Conservation (phyloP, 2,113 vertebrate genomes). For the Ramphastos sulfuratus region DNA sequence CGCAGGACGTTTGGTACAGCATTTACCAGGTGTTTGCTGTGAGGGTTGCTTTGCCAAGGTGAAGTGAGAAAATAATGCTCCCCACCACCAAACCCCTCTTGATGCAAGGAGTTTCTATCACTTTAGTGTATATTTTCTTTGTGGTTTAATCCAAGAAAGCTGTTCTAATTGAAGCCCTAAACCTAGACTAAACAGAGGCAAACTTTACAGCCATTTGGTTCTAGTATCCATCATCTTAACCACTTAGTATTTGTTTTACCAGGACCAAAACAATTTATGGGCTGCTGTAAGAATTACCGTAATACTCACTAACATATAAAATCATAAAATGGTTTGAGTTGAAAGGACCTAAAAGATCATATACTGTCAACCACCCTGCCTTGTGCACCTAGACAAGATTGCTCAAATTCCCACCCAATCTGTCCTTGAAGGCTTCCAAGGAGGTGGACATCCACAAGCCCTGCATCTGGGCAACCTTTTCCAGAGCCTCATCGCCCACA, state of each 20-base stretch:
- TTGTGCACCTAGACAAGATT: background rate
- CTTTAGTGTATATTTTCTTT: background rate
- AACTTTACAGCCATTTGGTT: background rate
- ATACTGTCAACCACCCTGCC: background rate
- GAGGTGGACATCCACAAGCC: background rate
- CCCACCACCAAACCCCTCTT: rapidly evolving
- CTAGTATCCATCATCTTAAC: too few relatives aligned
- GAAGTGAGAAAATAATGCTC: background rate
- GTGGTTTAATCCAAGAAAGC: background rate
- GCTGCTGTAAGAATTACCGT: background rate
- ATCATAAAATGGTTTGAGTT: background rate
- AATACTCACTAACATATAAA: background rate
- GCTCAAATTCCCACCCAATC: background rate
- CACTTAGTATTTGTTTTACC: background rate
- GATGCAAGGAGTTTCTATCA: background rate
- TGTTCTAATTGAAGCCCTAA: background rate
- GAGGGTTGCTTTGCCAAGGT: background rate
- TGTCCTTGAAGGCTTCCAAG: background rate
- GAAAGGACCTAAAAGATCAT: background rate
- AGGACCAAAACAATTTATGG: background rate
- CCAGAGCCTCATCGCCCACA: background rate
- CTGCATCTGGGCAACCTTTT: background rate
- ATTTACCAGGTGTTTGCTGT: background rate
- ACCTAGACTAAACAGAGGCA: background rate
- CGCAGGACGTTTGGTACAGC: rapidly evolving